Conservation (phyloP, 2,888 invertebrate genomes). For the Crepidodera aurea region DNA sequence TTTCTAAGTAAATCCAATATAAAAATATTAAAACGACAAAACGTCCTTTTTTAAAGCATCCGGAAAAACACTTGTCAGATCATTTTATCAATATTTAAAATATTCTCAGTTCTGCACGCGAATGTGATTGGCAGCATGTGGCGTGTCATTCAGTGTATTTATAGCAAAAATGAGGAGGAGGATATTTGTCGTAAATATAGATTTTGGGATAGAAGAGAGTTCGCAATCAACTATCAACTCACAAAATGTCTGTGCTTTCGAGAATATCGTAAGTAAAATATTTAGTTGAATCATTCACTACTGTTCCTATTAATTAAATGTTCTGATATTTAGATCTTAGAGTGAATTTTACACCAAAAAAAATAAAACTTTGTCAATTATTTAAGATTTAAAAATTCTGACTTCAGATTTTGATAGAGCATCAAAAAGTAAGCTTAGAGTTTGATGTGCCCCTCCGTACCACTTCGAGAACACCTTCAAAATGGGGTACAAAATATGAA, state of each 20-base stretch:
- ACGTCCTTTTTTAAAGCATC: not conserved
- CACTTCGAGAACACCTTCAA: too few species aligned
- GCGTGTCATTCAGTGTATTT: slow-evolving; percentile 18
- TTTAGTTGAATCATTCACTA: not conserved
- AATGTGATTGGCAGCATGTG: slow-evolving; percentile 5
- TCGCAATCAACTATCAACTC: slow-evolving; percentile 2
- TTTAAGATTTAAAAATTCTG: too few species aligned
- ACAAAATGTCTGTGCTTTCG: slow-evolving; percentile 15
- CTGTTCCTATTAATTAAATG: too few species aligned
- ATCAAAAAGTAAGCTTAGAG: too few species aligned
- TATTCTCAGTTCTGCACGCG: not conserved
- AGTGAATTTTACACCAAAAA: too few species aligned
- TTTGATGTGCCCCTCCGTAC: too few species aligned
- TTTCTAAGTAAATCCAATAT: too few species aligned
- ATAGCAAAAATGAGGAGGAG: slow-evolving; percentile 28
- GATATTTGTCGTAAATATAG: slow-evolving; percentile 18
- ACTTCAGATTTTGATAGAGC: too few species aligned
- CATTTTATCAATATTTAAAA: not conserved
- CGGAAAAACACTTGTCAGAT: slow-evolving; percentile 6
- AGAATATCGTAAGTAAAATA: slow-evolving; percentile 12
- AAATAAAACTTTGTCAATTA: too few species aligned
- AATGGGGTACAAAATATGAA: too few species aligned
- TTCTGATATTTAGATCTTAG: too few species aligned
- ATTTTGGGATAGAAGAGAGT: slow-evolving; percentile 13
- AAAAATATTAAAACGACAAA: too few species aligned